Percentiles rank a stretch among this genome's conserved stretches.
Evolutionary conservation across 2,113 vertebrate genomes (phyloP).

Genomic region (Scalopus aquaticus): DNA sequence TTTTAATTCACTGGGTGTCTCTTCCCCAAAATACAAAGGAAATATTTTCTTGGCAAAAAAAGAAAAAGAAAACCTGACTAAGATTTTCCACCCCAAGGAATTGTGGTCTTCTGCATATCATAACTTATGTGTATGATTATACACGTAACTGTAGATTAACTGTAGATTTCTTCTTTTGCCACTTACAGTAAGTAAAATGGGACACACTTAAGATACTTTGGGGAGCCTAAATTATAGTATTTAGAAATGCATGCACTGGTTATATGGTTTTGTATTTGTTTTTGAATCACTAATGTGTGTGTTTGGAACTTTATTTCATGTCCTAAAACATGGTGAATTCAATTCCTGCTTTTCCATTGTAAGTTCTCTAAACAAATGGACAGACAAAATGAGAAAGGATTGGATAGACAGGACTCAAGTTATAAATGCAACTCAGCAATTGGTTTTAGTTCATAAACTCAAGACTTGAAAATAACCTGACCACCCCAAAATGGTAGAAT

Average conservation of each 20-base stretch:
- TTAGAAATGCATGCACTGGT: not conserved
- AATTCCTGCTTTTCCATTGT: not conserved
- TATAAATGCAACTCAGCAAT: not conserved
- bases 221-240: not conserved
- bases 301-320: not conserved
- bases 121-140: not conserved
- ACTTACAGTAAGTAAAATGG: not conserved
- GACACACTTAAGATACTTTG: not conserved
- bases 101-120: not conserved
- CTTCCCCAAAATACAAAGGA: not conserved
- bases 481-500: not conserved
- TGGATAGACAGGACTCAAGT: not conserved
- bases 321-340: not conserved
- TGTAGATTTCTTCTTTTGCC: slow-evolving; percentile 26
- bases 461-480: not conserved
- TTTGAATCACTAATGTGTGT: not conserved
- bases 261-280: not conserved
- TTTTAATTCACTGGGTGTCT: slow-evolving; percentile 38
- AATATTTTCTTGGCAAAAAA: slow-evolving; percentile 37
- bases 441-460: not conserved
- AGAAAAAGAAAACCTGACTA: not conserved
- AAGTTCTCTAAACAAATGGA: not conserved
- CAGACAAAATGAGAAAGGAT: not conserved
- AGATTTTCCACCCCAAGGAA: not conserved
- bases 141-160: too few species aligned